Evolutionary conservation across 2,797 vertebrate genomes (phyloP), one percentile per base, ranked within the genome.

Genomic region (Microctenopoma lineatum): DNA sequence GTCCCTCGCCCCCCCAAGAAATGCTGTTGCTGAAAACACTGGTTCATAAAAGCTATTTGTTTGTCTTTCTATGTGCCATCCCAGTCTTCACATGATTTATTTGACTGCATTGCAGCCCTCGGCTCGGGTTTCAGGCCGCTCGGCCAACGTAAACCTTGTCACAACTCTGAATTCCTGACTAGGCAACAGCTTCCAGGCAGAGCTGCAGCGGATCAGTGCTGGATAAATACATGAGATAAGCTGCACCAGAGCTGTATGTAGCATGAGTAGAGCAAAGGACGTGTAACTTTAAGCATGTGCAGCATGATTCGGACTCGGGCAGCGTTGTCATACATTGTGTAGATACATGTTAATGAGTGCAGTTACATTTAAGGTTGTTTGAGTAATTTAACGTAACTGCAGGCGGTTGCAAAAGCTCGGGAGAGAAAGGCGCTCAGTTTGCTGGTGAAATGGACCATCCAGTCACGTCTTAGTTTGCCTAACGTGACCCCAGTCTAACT

Each of bases 111-210:
- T 54, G 52, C 74, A 36, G 79, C 15, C 58, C 81, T 60, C 74
- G 36, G 89, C 91, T 94, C 86, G 72, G 61, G 90, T 94, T 93
- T 92, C 91, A 79, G 70, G 78, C 75, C 26, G 77, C 51, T 73
- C 59, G 51, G 92, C 93, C 93, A 93, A 93, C 70, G 80, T 92
- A 92, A 92, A 93, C 91, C 85, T 83, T 93, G 89, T 89, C 92
- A 89, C 86, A 90, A 91, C 80, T 87, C 76, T 60, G 85, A 91
- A 93, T 93, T 92, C 91, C 90, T 89, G 79, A 79, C 80, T 66
- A 32, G 77, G 70, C 86, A 87, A 86, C 90, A 84, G 88, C 87
- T 93, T 89, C 90, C 86, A 91, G 90, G 90, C 89, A 79, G 81
- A 84, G 82, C 77, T 87, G 71, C 54, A 77, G 63, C 25, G 81